Base-by-base conservation (phyloP, 2,888 invertebrate species). In the Lycaena phlaeas region DNA sequence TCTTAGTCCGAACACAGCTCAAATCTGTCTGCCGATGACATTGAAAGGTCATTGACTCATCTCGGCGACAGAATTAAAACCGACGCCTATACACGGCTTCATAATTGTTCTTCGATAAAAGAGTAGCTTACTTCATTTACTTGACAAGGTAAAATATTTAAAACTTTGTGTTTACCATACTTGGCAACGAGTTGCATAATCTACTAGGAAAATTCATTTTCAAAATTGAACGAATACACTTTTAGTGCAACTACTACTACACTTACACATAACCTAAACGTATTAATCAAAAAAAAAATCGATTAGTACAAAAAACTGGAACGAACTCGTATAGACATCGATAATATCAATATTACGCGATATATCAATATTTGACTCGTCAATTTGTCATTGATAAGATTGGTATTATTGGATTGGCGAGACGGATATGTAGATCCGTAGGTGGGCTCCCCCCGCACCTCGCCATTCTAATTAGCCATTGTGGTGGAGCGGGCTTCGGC, bases 401-500 rank as follows among this genome's bases (percentile, higher is more conserved):
- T 63, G 53, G 59, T 5, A 7, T 22, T 22, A 61, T 68, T 65
- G 55, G 61, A 64, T 67, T 65, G 61, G 64, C 70, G 65, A 79
- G 67, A 71, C 82, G 79, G 82, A 82, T 79, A 69, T 77, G 64
- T 72, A 75, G 79, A 72, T 68, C 64, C 68, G 81, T 81, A 79
- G 82, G 82, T 73, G 78, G 63, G 66, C 75, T 60, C 70, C 44
- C 67, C 64, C 59, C 70, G 55, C 59, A 58, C 63, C 68, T 77
- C 68, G 77, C 77, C 79, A 81, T 84, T 81, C 82, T 81, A 84
- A 84, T 81, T 79, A 82, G 76, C 74, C 72, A 81, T 82, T 79
- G 82, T 81, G 78, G 76, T 71, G 27, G 25, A 25, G 25, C 25
- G 25, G n/a, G n/a, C n/a, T n/a, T n/a, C n/a, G n/a, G 25, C 25